These are phyloP conservation scores for Oceanites oceanicus DNA, from an alignment of 2,113 vertebrate species.

Conservation along the genomic window DNA sequence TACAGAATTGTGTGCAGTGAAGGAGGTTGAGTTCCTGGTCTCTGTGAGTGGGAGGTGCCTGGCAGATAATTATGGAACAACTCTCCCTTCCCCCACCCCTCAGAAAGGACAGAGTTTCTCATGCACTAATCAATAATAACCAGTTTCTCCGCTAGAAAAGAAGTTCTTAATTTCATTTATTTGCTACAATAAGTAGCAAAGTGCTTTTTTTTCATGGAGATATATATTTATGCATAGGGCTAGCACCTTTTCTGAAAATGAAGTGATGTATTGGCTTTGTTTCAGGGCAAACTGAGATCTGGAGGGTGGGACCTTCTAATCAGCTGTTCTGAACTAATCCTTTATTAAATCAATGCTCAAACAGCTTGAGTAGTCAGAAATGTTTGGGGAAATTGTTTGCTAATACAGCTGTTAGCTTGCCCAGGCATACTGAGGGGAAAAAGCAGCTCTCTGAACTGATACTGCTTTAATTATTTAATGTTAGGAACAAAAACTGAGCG, in stretches of 20 bases:
- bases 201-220: background rate
- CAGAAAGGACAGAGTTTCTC: background rate
- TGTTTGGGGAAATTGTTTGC: background rate
- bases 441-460: background rate
- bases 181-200: background rate
- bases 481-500: background rate
- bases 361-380: background rate
- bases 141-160: background rate
- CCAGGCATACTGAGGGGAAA: background rate
- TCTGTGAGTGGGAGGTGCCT: background rate
- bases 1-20: background rate
- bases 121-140: background rate
- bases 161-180: background rate
- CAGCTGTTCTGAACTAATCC: background rate
- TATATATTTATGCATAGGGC: too few species aligned
- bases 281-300: background rate
- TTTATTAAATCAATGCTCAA: background rate
- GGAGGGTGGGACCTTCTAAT: background rate
- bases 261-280: background rate
- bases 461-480: constrained; percentile 14
- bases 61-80: background rate
- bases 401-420: background rate
- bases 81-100: background rate
- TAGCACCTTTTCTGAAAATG: background rate
- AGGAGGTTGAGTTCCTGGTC: background rate